These are phyloP conservation scores for Gopherus flavomarginatus DNA, from an alignment of 2,113 vertebrate species.

Conservation along the genomic window DNA sequence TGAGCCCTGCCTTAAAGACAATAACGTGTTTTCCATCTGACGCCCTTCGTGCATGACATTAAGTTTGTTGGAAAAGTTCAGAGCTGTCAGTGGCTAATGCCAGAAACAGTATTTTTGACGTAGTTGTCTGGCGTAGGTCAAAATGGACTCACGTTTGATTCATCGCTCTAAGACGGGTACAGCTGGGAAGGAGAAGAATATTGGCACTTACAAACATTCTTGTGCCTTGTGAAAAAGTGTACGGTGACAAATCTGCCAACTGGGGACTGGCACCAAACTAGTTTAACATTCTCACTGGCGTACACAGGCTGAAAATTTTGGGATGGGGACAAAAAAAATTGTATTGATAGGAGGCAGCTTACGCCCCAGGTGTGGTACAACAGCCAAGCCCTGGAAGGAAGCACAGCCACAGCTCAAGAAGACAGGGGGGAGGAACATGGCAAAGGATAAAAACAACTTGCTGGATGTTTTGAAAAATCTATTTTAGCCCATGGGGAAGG, in stretches of 20 bases:
- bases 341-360: not conserved
- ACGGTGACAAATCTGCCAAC: constrained; percentile 2
- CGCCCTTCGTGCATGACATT: constrained; percentile 75
- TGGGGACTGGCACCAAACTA: not conserved
- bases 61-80: constrained; percentile 93
- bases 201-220: constrained; percentile 37
- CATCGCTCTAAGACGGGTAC: constrained; percentile 20
- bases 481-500: not conserved
- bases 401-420: not conserved
- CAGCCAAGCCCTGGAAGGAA: not conserved
- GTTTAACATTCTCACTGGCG: not conserved
- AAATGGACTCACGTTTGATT: constrained; percentile 5
- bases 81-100: constrained; percentile 93
- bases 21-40: constrained; percentile 72
- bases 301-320: fast-evolving
- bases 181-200: constrained; percentile 63
- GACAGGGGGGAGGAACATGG: not conserved
- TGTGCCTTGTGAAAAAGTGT: not conserved
- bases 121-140: constrained; percentile 79
- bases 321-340: fast-evolving
- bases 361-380: not conserved
- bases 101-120: constrained; percentile 74
- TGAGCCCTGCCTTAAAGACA: constrained; percentile 70
- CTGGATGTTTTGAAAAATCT: not conserved
- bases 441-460: fast-evolving